Evolutionary conservation across 2,113 vertebrate genomes (phyloP).

Genomic region (Otus sunia): DNA sequence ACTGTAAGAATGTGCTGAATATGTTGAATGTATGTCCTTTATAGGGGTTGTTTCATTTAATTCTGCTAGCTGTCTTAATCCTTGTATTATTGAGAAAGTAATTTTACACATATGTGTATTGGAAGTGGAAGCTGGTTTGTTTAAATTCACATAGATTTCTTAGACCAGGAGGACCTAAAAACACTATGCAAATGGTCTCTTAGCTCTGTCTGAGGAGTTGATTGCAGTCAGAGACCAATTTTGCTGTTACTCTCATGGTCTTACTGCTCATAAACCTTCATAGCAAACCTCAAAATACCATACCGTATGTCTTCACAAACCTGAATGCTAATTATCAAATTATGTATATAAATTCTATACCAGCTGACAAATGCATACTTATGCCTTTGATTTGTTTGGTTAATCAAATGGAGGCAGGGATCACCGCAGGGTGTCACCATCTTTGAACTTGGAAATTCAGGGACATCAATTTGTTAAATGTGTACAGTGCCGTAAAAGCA

Average conservation of each 20-base stretch:
- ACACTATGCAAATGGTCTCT: not conserved
- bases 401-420: not conserved
- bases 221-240: not conserved
- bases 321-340: not conserved
- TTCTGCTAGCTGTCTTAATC: not conserved
- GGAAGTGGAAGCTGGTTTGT: not conserved
- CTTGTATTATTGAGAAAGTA: not conserved
- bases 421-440: not conserved
- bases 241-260: not conserved
- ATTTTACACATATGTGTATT: not conserved
- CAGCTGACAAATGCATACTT: not conserved
- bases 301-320: not conserved
- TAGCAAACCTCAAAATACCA: not conserved
- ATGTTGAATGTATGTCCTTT: not conserved
- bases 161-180: not conserved
- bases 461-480: not conserved
- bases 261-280: not conserved
- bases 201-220: not conserved
- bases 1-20: not conserved
- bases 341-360: not conserved
- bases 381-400: not conserved
- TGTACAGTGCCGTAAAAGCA: not conserved
- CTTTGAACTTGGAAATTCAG: not conserved
- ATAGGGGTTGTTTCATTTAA: not conserved
- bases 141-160: not conserved